phyloP scores from a whole-genome alignment of 1,140 invertebrate species.

The Aphelenchoides besseyi region DNA sequence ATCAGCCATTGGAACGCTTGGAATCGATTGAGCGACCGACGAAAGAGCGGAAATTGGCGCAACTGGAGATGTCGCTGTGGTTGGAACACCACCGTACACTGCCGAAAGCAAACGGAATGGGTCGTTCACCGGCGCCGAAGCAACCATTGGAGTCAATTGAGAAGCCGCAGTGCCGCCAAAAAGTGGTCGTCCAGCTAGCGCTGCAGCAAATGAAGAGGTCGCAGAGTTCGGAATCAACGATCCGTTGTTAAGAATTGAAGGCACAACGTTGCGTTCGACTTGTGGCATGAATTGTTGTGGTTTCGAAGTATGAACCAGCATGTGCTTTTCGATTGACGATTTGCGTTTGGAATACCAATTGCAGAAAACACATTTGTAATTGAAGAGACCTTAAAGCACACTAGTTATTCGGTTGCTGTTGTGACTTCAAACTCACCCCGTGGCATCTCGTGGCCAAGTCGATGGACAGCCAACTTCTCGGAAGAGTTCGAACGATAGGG shows the following conservation, averaged over 20 bases:
- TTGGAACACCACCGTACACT: not conserved
- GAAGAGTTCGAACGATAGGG: slow-evolving; percentile 3
- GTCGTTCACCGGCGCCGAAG: not conserved
- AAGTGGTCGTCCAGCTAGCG: not conserved
- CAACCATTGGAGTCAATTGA: not conserved
- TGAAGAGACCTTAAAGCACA: slow-evolving; percentile 26
- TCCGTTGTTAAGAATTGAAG: not conserved
- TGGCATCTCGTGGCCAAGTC: slow-evolving; percentile 31
- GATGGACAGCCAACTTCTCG: slow-evolving; percentile 24
- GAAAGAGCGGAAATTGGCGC: not conserved
- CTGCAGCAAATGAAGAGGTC: not conserved
- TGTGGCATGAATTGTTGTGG: slow-evolving; percentile 40
- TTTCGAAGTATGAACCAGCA: slow-evolving; percentile 37
- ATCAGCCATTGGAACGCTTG: not conserved
- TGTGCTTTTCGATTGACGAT: slow-evolving; percentile 31
- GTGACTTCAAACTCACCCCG: slow-evolving; percentile 7
- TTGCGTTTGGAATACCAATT: slow-evolving; percentile 43
- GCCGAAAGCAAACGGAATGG: not conserved
- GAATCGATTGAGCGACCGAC: not conserved
- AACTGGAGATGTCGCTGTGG: not conserved
- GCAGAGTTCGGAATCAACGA: not conserved
- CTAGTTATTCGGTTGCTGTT: not conserved
- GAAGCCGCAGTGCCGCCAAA: not conserved
- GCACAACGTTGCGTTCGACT: slow-evolving; percentile 42
- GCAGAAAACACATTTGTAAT: slow-evolving; percentile 49